These are phyloP conservation scores for Amblyjoppa proteus DNA, from an alignment of 2,888 invertebrate species.

Conservation along the genomic window DNA sequence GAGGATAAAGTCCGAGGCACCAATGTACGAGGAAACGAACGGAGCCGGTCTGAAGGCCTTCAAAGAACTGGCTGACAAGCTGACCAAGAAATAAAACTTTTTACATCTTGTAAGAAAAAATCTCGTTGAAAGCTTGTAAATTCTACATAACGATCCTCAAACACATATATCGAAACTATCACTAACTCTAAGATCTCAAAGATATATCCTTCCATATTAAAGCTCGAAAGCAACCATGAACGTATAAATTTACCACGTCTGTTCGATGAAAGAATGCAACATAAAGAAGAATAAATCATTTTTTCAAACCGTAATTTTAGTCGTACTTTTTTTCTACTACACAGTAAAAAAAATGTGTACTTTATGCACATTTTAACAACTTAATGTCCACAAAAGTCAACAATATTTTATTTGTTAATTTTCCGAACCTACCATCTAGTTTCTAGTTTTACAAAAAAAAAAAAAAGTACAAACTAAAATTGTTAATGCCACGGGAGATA, in stretches of 20 bases:
- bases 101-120: neutral
- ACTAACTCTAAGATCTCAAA: neutral
- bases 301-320: neutral
- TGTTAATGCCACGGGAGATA: too few relatives aligned
- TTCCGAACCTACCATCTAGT: too few relatives aligned
- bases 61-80: conserved; percentile 73
- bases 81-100: conserved; percentile 73
- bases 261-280: neutral
- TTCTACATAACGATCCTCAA: too few relatives aligned
- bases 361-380: too few relatives aligned
- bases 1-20: conserved; percentile 87
- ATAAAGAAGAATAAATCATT: neutral
- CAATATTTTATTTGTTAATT: too few relatives aligned
- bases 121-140: too few relatives aligned
- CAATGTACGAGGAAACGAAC: conserved; percentile 86
- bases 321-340: neutral
- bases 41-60: conserved; percentile 76
- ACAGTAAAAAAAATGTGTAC: too few relatives aligned
- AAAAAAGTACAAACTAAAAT: too few relatives aligned
- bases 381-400: too few relatives aligned
- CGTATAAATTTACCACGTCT: neutral
- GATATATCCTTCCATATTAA: neutral
- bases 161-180: too few relatives aligned
- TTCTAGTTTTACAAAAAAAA: too few relatives aligned
- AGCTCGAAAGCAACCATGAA: neutral